Percentiles rank a stretch among this genome's conserved stretches.
Conservation (phyloP, 2,113 vertebrate species). For the Rhinolophus ferrumequinum region DNA sequence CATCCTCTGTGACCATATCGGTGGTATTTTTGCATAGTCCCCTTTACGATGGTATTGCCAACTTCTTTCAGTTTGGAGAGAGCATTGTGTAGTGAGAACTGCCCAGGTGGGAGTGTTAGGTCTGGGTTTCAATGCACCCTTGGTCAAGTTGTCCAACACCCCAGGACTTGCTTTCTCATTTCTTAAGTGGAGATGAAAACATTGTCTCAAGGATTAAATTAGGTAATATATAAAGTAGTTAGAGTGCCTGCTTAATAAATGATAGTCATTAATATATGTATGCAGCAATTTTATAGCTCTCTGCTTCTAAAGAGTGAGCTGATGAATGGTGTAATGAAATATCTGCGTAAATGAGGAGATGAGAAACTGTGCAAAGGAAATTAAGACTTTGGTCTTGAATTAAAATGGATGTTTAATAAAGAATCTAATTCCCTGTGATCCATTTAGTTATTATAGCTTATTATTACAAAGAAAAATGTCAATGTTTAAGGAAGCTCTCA, state of each 20-base stretch:
- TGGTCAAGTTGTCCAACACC: not conserved
- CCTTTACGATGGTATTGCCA: not conserved
- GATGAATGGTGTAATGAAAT: not conserved
- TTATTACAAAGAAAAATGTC: slow-evolving; percentile 24
- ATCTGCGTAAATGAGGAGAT: not conserved
- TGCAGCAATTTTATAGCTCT: not conserved
- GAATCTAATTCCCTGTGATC: not conserved
- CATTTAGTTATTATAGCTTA: not conserved
- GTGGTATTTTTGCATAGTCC: not conserved
- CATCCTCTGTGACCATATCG: not conserved
- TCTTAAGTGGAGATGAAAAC: slow-evolving; percentile 35
- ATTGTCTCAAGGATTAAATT: not conserved
- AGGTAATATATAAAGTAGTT: not conserved
- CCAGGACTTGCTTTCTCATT: slow-evolving; percentile 12
- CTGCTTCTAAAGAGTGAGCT: slow-evolving; percentile 13
- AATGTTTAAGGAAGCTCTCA: slow-evolving; percentile 21
- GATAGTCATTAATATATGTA: not conserved
- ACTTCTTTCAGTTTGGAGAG: not conserved
- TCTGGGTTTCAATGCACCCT: not conserved
- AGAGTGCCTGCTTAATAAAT: not conserved
- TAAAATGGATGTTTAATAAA: slow-evolving; percentile 26
- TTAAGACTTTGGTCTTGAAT: not conserved
- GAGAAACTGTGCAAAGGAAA: not conserved
- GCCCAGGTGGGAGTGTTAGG: not conserved
- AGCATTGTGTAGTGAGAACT: not conserved